phyloP scores from a whole-genome alignment of 2,113 vertebrate genomes.

The Lanius collurio region DNA sequence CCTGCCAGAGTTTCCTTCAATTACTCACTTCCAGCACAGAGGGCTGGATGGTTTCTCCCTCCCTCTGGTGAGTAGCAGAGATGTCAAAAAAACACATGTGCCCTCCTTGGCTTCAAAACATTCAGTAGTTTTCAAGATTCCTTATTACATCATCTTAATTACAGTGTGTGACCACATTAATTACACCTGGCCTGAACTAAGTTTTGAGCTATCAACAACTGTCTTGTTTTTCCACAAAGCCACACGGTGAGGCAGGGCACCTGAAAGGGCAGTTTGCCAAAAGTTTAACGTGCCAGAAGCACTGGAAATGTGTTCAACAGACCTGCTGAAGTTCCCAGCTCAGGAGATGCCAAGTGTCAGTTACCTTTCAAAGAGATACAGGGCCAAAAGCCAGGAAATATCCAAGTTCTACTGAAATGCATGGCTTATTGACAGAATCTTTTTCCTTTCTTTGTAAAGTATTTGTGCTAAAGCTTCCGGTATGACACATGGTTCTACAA shows the following conservation, averaged over 20 bases:
- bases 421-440: neutral
- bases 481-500: neutral
- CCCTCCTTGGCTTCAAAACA: neutral
- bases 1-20: neutral
- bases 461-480: neutral
- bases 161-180: neutral
- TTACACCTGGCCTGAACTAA: neutral
- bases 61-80: neutral
- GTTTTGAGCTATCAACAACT: neutral
- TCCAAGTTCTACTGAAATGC: neutral
- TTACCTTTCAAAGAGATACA: neutral
- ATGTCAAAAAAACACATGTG: neutral
- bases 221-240: neutral
- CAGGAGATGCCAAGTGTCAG: neutral
- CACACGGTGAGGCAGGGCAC: neutral
- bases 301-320: rapidly evolving
- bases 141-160: neutral
- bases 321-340: neutral
- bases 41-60: neutral
- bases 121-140: neutral
- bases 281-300: rapidly evolving
- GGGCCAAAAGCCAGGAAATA: neutral
- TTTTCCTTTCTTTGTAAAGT: neutral
- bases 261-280: neutral
- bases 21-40: neutral